These are phyloP conservation scores for Microtus oregoni DNA, from an alignment of 2,113 vertebrate species.

Conservation along the genomic window DNA sequence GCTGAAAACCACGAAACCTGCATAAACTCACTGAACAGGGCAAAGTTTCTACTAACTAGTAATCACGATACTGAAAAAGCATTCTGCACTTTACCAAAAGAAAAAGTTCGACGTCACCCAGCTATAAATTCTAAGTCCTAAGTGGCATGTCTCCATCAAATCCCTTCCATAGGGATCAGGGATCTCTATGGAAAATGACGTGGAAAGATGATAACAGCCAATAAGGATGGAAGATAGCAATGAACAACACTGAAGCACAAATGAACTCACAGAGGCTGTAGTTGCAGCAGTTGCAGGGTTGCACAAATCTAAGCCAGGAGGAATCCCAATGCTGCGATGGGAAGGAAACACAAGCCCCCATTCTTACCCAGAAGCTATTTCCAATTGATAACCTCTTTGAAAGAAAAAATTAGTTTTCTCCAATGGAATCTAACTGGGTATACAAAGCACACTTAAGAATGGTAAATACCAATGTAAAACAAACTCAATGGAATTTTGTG, in stretches of 20 bases:
- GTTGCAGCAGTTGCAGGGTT: background rate
- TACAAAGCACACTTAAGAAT: background rate
- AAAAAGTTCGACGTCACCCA: background rate
- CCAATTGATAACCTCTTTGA: background rate
- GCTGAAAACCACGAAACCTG: background rate
- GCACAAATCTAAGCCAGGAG: background rate
- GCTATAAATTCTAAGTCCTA: background rate
- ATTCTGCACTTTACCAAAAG: background rate
- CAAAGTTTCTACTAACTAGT: background rate
- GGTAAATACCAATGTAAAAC: background rate
- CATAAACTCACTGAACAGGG: background rate
- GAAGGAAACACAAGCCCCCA: background rate
- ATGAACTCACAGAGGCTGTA: background rate
- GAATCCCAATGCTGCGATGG: too few species aligned
- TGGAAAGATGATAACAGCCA: background rate
- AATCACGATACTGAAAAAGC: background rate
- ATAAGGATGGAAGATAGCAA: background rate
- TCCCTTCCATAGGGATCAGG: background rate
- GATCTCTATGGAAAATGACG: background rate
- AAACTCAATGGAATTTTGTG: background rate
- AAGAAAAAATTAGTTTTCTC: background rate
- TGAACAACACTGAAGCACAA: background rate
- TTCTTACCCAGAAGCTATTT: background rate
- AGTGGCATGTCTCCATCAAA: background rate
- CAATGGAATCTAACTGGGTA: background rate